A percentile compares a stretch with the other conserved stretches of the same genome.
These are phyloP conservation scores for Lanius ludovicianus DNA, from an alignment of 2,113 vertebrate genomes.

Conservation along the genomic window DNA sequence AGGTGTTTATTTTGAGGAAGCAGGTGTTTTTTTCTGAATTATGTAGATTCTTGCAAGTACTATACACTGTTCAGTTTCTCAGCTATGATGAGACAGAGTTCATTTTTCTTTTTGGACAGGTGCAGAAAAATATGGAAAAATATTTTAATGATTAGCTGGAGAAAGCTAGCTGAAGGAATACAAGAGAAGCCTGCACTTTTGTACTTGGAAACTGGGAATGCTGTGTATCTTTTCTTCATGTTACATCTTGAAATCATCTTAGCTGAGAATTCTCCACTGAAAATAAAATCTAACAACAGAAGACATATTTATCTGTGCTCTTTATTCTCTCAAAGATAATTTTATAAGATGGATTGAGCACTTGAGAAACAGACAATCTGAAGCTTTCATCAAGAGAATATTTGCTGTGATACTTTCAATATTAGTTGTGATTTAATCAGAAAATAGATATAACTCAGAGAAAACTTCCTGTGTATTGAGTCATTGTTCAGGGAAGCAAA, in stretches of 20 bases:
- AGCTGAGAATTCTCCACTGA: neutral
- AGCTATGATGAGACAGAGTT: neutral
- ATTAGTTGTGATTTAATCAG: neutral
- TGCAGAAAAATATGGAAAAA: neutral
- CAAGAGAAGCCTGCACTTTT: neutral
- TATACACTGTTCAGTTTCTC: neutral
- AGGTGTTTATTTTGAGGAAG: neutral
- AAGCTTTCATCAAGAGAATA: neutral
- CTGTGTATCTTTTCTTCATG: neutral
- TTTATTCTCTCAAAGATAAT: neutral
- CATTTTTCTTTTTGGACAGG: neutral
- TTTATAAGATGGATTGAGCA: neutral
- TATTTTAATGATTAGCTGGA: neutral
- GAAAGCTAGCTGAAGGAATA: neutral
- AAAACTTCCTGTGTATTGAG: slow-evolving; percentile 11
- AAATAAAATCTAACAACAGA: neutral
- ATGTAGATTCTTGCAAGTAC: neutral
- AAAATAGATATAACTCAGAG: neutral
- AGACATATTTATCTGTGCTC: neutral
- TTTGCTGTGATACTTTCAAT: neutral
- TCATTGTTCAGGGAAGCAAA: neutral
- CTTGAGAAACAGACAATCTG: neutral
- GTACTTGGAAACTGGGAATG: neutral
- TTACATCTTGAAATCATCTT: neutral
- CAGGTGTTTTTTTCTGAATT: neutral